phyloP scores from a whole-genome alignment of 1,140 invertebrate species.

The Lasaia peninsularis region DNA sequence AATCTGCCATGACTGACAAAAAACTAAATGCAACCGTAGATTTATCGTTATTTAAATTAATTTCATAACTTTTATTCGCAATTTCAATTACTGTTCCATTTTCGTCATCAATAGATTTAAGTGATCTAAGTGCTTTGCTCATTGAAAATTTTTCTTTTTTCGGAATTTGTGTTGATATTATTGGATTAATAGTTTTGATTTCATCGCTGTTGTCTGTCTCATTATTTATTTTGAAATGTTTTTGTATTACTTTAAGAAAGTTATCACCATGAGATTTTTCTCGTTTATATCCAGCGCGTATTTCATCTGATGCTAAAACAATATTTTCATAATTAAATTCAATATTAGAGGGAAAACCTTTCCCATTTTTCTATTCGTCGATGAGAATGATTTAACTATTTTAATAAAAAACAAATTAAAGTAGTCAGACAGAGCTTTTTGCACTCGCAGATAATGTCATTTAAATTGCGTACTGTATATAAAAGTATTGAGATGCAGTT shows the following conservation, averaged over 20 bases:
- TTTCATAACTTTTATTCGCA: background rate
- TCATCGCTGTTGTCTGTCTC: too few relatives aligned
- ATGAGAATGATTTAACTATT: too few relatives aligned
- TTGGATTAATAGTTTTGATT: background rate
- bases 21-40: constrained; percentile 27
- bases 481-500: too few relatives aligned
- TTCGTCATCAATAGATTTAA: constrained; percentile 17
- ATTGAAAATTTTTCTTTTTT: constrained; percentile 11
- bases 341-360: too few relatives aligned
- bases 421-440: too few relatives aligned
- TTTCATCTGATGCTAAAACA: constrained; percentile 22
- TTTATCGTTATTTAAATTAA: background rate
- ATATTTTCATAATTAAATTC: background rate
- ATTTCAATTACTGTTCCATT: background rate
- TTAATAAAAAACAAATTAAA: too few relatives aligned
- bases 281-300: constrained; percentile 27
- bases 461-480: too few relatives aligned
- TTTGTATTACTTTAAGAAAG: too few relatives aligned
- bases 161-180: background rate
- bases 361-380: too few relatives aligned
- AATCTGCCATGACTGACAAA: constrained; percentile 35
- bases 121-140: constrained; percentile 16
- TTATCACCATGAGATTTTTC: background rate
- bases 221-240: too few relatives aligned
- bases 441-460: too few relatives aligned